Evolutionary conservation across 2,113 vertebrate genomes (phyloP), one percentile per base, ranked within the genome.

Genomic region (Malurus cyaneus): DNA sequence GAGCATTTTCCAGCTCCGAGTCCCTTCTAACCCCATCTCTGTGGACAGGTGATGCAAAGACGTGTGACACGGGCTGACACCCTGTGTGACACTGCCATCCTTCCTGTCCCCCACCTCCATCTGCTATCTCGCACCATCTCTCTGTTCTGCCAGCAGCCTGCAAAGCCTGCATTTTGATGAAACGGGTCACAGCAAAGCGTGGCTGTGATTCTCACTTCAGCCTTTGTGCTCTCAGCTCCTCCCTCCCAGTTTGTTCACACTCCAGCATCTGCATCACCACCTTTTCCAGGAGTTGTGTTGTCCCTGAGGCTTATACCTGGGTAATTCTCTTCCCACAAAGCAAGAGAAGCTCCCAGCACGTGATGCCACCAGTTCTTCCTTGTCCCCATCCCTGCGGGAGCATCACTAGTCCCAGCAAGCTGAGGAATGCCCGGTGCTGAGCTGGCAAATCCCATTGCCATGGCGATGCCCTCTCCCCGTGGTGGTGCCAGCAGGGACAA

Each of bases 61-160:
- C 2, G 4, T 36, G 31, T 54, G 78, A 50, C 57, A 18, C 0
- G 14, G 59, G 32, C 5, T 29, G 36, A 60, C 41, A 32, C 34
- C 21, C 42, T 13, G 8, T 0, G 0, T 2, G 5, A 59, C 50
- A 42, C 46, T 62, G 66, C 29, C 67, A 17, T 53, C 77, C 77
- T 91, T 69, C 80, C 92, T 81, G 21, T 42, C 39, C 49, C 19
- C 32, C 36, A 23, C 42, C 61, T 88, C 44, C 62, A 59, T 44
- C 78, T 72, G 29, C 60, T 91, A 88, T 97, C 91, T 96, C 64
- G 73, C 11, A 3, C 70, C 39, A 93, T 95, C 91, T 94, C 90
- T 49, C 54, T 72, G 70, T 61, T 76, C 69, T 89, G 44, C 31
- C 18, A 1, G 12, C 52, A 71, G 25, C 1, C 86, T 82, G 66